Evolutionary conservation across 2,113 vertebrate species (phyloP).

Genomic region (Indicator maculatus): DNA sequence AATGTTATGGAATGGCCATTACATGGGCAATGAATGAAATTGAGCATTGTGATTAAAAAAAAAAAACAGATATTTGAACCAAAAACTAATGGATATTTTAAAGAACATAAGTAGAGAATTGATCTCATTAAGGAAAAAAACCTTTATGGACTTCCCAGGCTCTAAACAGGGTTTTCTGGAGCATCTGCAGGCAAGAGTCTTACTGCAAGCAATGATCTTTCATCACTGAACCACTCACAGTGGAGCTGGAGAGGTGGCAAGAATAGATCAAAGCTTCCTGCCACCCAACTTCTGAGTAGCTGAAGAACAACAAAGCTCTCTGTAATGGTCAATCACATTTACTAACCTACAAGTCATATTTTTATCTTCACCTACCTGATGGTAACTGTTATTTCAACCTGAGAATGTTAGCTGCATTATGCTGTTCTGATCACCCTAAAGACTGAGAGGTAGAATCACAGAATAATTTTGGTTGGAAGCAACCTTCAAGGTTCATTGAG

Average conservation of each 20-base stretch:
- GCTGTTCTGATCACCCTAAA: background rate
- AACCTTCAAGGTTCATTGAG: too few species aligned
- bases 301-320: background rate
- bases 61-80: background rate
- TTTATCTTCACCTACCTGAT: background rate
- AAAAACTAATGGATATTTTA: background rate
- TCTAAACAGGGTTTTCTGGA: background rate
- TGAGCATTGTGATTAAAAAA: background rate
- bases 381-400: background rate
- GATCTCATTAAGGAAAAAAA: background rate
- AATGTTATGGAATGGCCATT: background rate
- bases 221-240: background rate
- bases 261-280: background rate
- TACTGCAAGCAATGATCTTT: background rate
- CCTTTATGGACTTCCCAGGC: background rate
- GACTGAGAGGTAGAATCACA: background rate
- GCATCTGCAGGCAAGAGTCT: background rate
- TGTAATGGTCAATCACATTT: background rate
- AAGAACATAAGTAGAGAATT: background rate
- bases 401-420: background rate
- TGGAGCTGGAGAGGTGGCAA: background rate
- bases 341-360: accelerated
- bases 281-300: background rate
- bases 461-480: too few species aligned
- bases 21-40: background rate